Evolutionary conservation across 1,140 invertebrate genomes (phyloP), one percentile per base, ranked within the genome.

Genomic region (Drosophila lini): DNA sequence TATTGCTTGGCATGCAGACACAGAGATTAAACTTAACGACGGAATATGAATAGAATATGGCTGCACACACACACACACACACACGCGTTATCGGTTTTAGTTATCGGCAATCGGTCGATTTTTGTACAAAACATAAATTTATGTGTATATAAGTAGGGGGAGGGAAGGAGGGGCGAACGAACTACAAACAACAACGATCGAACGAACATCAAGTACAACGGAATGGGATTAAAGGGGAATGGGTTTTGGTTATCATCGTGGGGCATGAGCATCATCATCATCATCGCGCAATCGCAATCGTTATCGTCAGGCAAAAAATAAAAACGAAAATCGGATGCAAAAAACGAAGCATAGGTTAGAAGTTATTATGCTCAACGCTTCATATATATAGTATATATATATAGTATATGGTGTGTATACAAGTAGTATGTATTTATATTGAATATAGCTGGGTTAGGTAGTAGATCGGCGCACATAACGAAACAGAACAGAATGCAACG

Each of bases 401-500:
- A 44, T 53, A 31, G 15, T 16, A 52, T 68, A 64, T 50, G 61
- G 9, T 65, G 60, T 69, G 11, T 59, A 59, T 32, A 31, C 34
- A 59, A 19, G 5, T 45, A 28, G 13, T 34, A 52, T 52, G n/a
- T 34, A 22, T 38, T 22, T 22, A 38, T 38, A 11, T 25, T 44
- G 56, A 61, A 59, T 52, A 42, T 68, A 67, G 65, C 61, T 69
- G 61, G 61, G 47, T 44, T 69, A 58, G 16, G 50, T 67, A 16
- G 52, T 34, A 52, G 32, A 59, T 55, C 68, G 67, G 67, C 42
- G 67, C 36, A 70, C 68, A 71, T 31, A 71, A 71, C 67, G 44
- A 41, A 73, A 73, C 67, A 73, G 31, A 73, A 73, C 67, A 73
- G 36, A 73, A 73, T 73, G 67, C 69, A 68, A 71, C 69, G 69